Base-by-base conservation (phyloP, 2,888 invertebrate genomes). In the Heteromurus nitidus region DNA sequence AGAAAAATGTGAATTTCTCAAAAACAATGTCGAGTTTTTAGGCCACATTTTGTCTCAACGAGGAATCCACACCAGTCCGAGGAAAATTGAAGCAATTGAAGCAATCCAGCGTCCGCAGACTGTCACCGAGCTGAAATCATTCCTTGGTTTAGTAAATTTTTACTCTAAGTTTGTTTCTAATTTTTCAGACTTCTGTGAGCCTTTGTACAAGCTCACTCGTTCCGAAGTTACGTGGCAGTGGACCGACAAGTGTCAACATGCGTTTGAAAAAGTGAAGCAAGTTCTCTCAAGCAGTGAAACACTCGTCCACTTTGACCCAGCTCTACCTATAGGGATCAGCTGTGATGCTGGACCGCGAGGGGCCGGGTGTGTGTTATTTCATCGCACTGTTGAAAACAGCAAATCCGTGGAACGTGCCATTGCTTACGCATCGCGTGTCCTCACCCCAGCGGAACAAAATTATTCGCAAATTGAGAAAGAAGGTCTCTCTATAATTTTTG, bases 381-480 rank as follows among this genome's bases (percentile, higher is more conserved):
- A 89, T 60, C 62, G 87, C 74, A 79, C 87, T 47, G 80, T 83
- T 5, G 73, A 84, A n/a, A n/a, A n/a, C n/a, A n/a, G n/a, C n/a
- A 80, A 82, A 5, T 60, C 64, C 30, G 77, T 87, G 77, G 85
- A 88, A 68, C 87, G n/a, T n/a, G n/a, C 88, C 18, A 88, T 89
- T 9, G 88, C 88, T 2, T 89, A 88, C 82, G 88, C 88, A 0
- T 89, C 88, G 1, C 84, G 88, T 80, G 85, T 88, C n/a, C 72
- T 89, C 24, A 87, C 86, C 44, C 80, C 73, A 2, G 84, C 88
- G 1, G 89, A 89, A 81, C 84, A 82, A 22, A 75, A 87, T 22
- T 89, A 89, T 74, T 88, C 88, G 0, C 88, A 89, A 80, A 89
- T 89, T 16, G 89, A 89, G 80, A 89, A 89, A 82, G 89, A 89